These are phyloP conservation scores for Clepsis dumicolana DNA, from an alignment of 2,888 invertebrate species.

Conservation along the genomic window DNA sequence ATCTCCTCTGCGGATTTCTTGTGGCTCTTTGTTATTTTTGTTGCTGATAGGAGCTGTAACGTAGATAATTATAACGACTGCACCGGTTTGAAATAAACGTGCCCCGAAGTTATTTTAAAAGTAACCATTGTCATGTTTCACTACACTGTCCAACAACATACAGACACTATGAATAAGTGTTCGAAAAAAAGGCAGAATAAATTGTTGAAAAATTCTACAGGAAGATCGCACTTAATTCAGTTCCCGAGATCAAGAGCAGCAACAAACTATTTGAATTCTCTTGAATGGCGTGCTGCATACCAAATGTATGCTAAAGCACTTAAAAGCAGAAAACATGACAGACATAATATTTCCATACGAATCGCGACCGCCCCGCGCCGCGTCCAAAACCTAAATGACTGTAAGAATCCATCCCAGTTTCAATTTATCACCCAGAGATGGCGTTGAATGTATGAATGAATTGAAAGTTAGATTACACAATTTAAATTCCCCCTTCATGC, in stretches of 20 bases:
- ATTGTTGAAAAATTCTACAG: background rate
- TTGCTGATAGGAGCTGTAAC: too few relatives aligned
- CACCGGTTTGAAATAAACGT: too few relatives aligned
- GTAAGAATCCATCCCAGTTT: constrained; percentile 79
- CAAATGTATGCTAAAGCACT: constrained; percentile 45
- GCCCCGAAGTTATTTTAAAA: too few relatives aligned
- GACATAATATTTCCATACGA: constrained; percentile 61
- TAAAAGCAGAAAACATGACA: constrained; percentile 51
- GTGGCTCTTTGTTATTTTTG: background rate
- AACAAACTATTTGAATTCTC: constrained; percentile 14
- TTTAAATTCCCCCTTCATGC: constrained; percentile 86
- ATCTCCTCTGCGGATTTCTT: background rate
- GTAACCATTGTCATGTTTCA: too few relatives aligned
- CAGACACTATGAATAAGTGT: too few relatives aligned
- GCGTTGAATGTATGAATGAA: constrained; percentile 86
- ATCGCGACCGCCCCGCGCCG: constrained; percentile 53
- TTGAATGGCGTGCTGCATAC: background rate
- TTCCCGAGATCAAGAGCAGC: constrained; percentile 21
- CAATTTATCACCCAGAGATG: constrained; percentile 85
- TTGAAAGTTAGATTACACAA: constrained; percentile 87
- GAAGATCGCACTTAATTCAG: constrained; percentile 1
- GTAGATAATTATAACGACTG: too few relatives aligned
- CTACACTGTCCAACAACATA: too few relatives aligned
- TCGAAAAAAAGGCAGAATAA: background rate
- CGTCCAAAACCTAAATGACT: constrained; percentile 71